Percentiles rank a stretch among this genome's conserved stretches.
Conservation (phyloP, 2,113 vertebrate species). For the Grammomys surdaster region DNA sequence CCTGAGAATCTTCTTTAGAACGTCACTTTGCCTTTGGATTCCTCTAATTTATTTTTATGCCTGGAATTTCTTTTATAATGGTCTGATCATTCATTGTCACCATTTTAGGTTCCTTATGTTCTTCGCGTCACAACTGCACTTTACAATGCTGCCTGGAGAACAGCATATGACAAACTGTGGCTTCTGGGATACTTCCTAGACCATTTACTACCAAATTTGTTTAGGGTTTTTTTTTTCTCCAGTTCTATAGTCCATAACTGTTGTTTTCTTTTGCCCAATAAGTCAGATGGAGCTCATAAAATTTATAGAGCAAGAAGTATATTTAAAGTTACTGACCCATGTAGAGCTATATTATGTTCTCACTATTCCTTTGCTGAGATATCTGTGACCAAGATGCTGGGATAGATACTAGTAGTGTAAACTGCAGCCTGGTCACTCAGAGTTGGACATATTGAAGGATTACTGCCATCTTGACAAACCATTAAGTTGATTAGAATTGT, state of each 20-base stretch:
- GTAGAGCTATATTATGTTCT: constrained; percentile 62
- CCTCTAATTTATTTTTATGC: constrained; percentile 42
- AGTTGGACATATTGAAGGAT: constrained; percentile 30
- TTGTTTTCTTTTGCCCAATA: constrained; percentile 72
- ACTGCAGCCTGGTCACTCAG: constrained; percentile 53
- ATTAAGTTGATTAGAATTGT: constrained; percentile 46
- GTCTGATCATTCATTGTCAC: constrained; percentile 24
- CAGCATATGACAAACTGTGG: background rate
- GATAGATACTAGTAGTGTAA: constrained; percentile 7
- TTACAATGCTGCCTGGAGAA: constrained; percentile 53
- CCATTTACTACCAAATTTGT: constrained; percentile 65
- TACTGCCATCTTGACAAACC: constrained; percentile 3
- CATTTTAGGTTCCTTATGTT: constrained; percentile 25
- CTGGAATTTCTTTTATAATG: constrained; percentile 52
- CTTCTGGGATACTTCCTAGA: constrained; percentile 40
- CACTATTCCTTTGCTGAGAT: constrained; percentile 41
- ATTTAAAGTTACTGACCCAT: constrained; percentile 63
- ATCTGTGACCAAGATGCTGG: constrained; percentile 25
- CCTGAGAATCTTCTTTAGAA: background rate
- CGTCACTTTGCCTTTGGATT: constrained; percentile 20
- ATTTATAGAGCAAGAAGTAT: constrained; percentile 72
- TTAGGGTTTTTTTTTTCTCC: constrained; percentile 52
- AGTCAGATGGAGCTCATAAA: constrained; percentile 35
- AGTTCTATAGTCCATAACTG: constrained; percentile 20
- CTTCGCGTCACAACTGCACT: constrained; percentile 49